Evolutionary conservation across 2,113 vertebrate genomes (phyloP).

Genomic region (Alexandromys fortis): DNA sequence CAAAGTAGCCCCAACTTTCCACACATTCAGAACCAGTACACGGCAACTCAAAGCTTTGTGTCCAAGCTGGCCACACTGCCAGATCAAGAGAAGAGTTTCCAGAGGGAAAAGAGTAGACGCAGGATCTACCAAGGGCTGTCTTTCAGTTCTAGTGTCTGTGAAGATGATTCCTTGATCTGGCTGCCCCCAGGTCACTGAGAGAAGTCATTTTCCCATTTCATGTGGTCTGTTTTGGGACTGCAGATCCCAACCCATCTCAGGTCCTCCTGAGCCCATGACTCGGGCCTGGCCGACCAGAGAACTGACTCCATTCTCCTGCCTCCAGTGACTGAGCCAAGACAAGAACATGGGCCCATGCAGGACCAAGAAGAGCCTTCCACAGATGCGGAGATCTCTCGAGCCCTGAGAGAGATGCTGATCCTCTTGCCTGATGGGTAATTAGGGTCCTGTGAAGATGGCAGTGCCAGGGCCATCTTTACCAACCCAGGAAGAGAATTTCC

Average conservation of each 20-base stretch:
- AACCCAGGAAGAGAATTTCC: neutral
- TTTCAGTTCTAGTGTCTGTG: neutral
- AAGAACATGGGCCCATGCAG: fast-evolving
- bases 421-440: neutral
- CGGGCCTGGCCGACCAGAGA: neutral
- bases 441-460: neutral
- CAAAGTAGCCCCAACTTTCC: neutral
- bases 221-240: fast-evolving
- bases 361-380: neutral
- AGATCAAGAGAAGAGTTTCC: neutral
- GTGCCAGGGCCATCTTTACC: neutral
- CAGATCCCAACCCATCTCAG: neutral
- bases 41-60: neutral
- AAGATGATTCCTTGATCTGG: neutral
- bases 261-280: neutral
- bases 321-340: neutral
- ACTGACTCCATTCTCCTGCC: neutral
- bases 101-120: neutral
- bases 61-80: neutral
- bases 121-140: too few species aligned
- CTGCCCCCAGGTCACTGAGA: fast-evolving
- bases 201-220: neutral
- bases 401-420: neutral
- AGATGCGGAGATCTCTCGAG: fast-evolving
- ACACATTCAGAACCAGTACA: neutral